Percentiles rank a stretch among this genome's conserved stretches.
phyloP scores from a whole-genome alignment of 2,888 invertebrate species.

The Brachyptera putata region DNA sequence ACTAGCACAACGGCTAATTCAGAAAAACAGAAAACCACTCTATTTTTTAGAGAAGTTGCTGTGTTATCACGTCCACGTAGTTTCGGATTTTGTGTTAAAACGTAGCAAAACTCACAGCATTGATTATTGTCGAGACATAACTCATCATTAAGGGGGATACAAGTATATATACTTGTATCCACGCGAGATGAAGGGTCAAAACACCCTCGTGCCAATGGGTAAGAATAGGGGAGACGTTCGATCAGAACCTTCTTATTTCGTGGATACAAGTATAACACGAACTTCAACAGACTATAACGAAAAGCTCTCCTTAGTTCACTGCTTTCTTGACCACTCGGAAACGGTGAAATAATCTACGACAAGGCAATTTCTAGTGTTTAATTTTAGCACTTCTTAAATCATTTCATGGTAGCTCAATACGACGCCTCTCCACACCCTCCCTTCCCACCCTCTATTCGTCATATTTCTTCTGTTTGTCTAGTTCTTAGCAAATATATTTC shows the following conservation, averaged over 20 bases:
- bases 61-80: constrained; percentile 7
- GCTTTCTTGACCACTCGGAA: not conserved
- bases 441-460: too few relatives aligned
- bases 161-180: not conserved
- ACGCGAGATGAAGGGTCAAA: not conserved
- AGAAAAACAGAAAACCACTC: not conserved
- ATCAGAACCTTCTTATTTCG: too few relatives aligned
- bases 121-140: constrained; percentile 8
- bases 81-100: not conserved
- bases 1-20: not conserved
- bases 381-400: constrained; percentile 12
- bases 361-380: not conserved
- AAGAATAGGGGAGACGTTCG: too few relatives aligned
- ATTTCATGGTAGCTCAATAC: not conserved
- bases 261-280: too few relatives aligned
- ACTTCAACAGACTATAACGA: too few relatives aligned
- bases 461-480: too few relatives aligned
- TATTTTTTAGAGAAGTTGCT: not conserved
- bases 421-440: not conserved
- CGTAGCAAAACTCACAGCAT: not conserved
- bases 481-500: too few relatives aligned
- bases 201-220: too few relatives aligned
- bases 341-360: not conserved
- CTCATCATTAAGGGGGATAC: constrained; percentile 5
- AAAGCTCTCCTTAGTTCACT: too few relatives aligned